These are phyloP conservation scores for Aporophyla nigra DNA, from an alignment of 2,888 invertebrate species.

Conservation along the genomic window DNA sequence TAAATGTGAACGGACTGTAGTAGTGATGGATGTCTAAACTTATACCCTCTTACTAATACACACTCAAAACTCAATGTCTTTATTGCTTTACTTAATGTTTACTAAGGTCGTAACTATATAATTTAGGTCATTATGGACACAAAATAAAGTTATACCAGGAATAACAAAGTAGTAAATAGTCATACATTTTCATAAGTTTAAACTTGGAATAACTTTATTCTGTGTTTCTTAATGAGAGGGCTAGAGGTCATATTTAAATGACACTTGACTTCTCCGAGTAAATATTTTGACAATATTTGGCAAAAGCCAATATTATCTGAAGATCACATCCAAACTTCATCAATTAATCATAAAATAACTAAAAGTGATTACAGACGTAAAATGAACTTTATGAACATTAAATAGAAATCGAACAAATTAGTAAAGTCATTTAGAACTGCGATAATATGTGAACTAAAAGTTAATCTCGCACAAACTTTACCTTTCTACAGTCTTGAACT, in stretches of 20 bases:
- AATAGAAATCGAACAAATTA: constrained; percentile 20
- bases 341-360: constrained; percentile 1
- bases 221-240: too few species aligned
- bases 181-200: too few species aligned
- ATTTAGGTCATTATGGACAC: too few species aligned
- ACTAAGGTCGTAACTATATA: too few species aligned
- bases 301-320: neutral
- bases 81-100: too few species aligned
- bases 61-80: too few species aligned
- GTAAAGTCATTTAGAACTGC: constrained; percentile 4
- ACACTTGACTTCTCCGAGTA: neutral
- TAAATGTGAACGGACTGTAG: too few species aligned
- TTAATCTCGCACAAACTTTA: constrained; percentile 11
- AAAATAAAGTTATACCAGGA: too few species aligned
- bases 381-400: constrained; percentile 10
- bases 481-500: constrained; percentile 4
- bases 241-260: neutral
- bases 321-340: neutral
- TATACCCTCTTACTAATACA: too few species aligned
- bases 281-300: neutral
- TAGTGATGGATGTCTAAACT: too few species aligned
- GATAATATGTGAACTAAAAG: constrained; percentile 3
- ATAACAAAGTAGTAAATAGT: too few species aligned
- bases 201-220: too few species aligned
- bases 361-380: neutral